Evolutionary conservation across 2,797 vertebrate genomes (phyloP).

Genomic region (Chelon labrosus): DNA sequence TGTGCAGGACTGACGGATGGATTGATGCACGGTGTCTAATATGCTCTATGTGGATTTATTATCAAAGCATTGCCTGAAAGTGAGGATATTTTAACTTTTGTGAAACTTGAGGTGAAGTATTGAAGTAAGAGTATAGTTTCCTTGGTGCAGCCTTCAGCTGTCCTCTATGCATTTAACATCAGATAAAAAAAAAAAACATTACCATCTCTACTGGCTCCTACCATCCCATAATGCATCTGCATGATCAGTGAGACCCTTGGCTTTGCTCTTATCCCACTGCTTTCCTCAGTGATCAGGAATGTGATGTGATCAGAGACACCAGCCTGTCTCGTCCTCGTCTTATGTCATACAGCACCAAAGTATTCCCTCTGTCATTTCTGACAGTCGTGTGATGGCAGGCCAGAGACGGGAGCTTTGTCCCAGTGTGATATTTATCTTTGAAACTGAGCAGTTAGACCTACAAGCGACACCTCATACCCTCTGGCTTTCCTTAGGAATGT

Average conservation of each 20-base stretch:
- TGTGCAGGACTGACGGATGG: too few species aligned
- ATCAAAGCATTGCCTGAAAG: not conserved
- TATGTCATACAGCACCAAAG: conserved; percentile 64
- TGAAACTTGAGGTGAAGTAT: not conserved
- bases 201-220: conserved; percentile 29
- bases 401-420: conserved; percentile 57
- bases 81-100: not conserved
- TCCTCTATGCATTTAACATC: conserved; percentile 26
- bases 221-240: conserved; percentile 58
- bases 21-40: too few species aligned
- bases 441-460: conserved; percentile 63
- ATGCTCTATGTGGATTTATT: too few species aligned
- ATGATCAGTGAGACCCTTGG: conserved; percentile 64
- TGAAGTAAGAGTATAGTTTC: not conserved
- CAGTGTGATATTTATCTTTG: conserved; percentile 67
- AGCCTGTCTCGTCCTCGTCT: conserved; percentile 55
- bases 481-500: conserved; percentile 43
- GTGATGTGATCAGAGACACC: conserved; percentile 69
- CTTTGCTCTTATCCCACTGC: conserved; percentile 58
- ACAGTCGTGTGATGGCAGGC: conserved; percentile 64
- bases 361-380: conserved; percentile 68
- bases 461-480: conserved; percentile 38
- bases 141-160: conserved; percentile 1
- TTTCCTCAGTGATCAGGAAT: conserved; percentile 66
- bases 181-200: conserved; percentile 48